Evolutionary conservation across 2,888 invertebrate genomes (phyloP), one percentile per base, ranked within the genome.

Genomic region (Peribatodes rhomboidaria): DNA sequence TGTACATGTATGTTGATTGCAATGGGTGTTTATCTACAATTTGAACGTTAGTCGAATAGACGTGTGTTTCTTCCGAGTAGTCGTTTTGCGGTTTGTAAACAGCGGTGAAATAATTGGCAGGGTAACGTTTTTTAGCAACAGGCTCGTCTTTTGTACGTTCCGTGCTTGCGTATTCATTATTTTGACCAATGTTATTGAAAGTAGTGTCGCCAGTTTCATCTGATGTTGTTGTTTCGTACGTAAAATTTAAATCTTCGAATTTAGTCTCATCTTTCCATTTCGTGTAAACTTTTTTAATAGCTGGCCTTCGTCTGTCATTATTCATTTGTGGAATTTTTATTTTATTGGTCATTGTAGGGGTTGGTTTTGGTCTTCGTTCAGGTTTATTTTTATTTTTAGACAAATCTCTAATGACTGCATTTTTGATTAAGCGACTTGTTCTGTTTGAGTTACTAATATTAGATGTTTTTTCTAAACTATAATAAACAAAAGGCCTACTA

Each of bases 251-350:
- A 67, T 92, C 90, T 47, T 90, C 88, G 49, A 87, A 82, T 71
- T 90, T 92, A 1, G 92, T 88, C 71, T 87, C 86, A 69, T 94
- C 94, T 0, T 88, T 90, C 94, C 94, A 94, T 83, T 94, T 94
- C 0, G 94, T 94, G 0, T 94, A 71, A 3, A 94, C 86, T 81
- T 92, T 93, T 82, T 80, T 86, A 22, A 92, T 93, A 9, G 79
- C 67, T n/a, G 88, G 84, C 73, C 84, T 91, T 61, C 77, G 83
- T 64, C 68, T 81, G 20, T 75, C 69, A 10, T 66, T 46, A 8
- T 68, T 62, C 20, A 61, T 61, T 57, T 71, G 53, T 18, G 65
- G 59, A 2, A 69, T 31, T 64, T 16, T 66, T 37, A 65, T 44
- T 62, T 69, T 44, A 13, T 55, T 67, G 13, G 58, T 52, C 35